A percentile compares a stretch with the other conserved stretches of the same genome.
phyloP scores from a whole-genome alignment of 1,140 invertebrate genomes.

The Lanistes nyassanus region DNA sequence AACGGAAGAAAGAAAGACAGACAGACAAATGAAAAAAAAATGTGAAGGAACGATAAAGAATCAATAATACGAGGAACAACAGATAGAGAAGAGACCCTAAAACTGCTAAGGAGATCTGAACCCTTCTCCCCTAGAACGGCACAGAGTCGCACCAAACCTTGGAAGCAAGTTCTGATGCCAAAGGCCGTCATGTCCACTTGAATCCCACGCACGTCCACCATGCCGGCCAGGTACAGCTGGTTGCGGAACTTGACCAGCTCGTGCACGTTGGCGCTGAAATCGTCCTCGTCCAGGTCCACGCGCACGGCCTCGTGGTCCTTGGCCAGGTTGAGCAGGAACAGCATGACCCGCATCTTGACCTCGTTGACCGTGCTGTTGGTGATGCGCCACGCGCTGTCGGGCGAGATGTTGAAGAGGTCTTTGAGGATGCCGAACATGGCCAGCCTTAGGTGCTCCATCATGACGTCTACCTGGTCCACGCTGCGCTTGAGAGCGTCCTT shows the following conservation, averaged over 20 bases:
- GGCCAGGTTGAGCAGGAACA: conserved; percentile 9
- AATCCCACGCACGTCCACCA: not conserved
- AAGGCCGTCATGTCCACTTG: conserved; percentile 19
- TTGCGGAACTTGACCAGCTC: conserved; percentile 27
- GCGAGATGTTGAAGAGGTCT: conserved; percentile 20
- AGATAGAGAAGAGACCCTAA: too few relatives aligned
- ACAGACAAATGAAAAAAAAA: not conserved
- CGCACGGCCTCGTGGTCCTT: conserved; percentile 1
- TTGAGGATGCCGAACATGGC: conserved; percentile 28
- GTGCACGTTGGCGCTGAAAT: conserved; percentile 31
- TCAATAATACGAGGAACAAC: not conserved
- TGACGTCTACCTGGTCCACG: conserved; percentile 8
- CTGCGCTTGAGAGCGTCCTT: conserved; percentile 6
- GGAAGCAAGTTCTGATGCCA: conserved; percentile 19
- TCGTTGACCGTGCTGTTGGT: conserved; percentile 32
- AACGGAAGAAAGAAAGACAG: too few relatives aligned
- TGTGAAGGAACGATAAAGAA: not conserved
- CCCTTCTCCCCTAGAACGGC: too few relatives aligned
- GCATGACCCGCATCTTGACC: conserved; percentile 13
- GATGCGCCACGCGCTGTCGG: conserved; percentile 27
- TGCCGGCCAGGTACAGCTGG: conserved; percentile 13
- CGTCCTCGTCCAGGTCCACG: conserved; percentile 31
- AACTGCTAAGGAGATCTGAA: too few relatives aligned
- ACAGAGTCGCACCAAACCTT: not conserved
- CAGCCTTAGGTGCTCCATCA: conserved; percentile 19